A percentile compares a stretch with the other conserved stretches of the same genome.
phyloP scores from a whole-genome alignment of 2,797 vertebrate species.

The Coracias cyanogaster region DNA sequence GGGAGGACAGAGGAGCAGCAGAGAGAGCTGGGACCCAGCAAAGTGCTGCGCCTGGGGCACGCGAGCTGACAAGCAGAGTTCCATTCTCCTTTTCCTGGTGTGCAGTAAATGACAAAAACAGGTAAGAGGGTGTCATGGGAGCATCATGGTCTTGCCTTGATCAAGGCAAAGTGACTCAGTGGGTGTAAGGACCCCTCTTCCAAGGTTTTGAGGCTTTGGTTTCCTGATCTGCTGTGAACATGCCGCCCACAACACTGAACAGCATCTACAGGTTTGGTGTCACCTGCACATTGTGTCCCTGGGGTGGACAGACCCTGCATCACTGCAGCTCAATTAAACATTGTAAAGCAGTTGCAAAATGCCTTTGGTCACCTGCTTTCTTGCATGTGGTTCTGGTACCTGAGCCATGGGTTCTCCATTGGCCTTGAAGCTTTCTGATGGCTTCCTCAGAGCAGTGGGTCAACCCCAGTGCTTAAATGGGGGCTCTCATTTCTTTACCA shows the following conservation, averaged over 20 bases:
- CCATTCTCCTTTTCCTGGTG: too few species aligned
- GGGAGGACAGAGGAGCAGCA: background rate
- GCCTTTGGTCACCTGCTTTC: background rate
- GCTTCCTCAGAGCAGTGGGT: background rate
- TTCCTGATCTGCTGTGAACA: background rate
- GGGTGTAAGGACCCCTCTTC: background rate
- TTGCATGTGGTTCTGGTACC: background rate
- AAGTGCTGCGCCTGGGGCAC: fast-evolving
- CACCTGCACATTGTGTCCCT: background rate
- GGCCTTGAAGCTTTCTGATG: fast-evolving
- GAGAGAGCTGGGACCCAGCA: background rate
- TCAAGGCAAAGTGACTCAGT: background rate
- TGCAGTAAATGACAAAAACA: background rate
- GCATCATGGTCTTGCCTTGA: too few species aligned
- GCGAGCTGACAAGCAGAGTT: background rate
- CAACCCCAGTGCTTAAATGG: background rate
- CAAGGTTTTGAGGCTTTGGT: fast-evolving
- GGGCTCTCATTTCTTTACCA: background rate
- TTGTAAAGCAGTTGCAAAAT: background rate
- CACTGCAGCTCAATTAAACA: background rate
- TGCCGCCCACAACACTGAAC: background rate
- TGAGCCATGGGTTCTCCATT: fast-evolving
- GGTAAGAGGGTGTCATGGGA: background rate
- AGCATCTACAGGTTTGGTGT: background rate
- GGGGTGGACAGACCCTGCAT: background rate